A percentile compares a stretch with the other conserved stretches of the same genome.
These are phyloP conservation scores for Acanthornis magna DNA, from an alignment of 2,797 vertebrate genomes.

Conservation along the genomic window DNA sequence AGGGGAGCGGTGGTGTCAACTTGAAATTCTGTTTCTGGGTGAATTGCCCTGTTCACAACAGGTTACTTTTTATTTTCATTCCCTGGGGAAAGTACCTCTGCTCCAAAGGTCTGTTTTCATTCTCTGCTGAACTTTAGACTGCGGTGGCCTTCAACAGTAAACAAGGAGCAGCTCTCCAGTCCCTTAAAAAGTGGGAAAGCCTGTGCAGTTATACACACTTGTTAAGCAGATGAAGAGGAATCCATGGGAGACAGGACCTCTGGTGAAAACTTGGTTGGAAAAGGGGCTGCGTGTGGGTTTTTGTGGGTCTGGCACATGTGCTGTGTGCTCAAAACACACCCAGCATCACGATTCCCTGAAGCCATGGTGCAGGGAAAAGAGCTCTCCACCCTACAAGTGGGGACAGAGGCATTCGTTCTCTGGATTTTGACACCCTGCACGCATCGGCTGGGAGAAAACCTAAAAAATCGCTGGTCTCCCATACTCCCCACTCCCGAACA, in stretches of 20 bases:
- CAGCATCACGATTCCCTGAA: background rate
- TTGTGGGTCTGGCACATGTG: background rate
- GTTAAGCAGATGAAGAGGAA: background rate
- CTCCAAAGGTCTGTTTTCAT: slow-evolving; percentile 48
- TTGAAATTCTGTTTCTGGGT: background rate
- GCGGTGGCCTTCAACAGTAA: background rate
- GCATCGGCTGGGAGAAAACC: background rate
- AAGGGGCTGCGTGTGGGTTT: background rate
- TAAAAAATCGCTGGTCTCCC: fast-evolving
- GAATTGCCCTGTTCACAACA: background rate
- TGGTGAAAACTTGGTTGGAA: background rate
- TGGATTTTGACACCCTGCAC: fast-evolving
- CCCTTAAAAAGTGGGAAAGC: background rate
- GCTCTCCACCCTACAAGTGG: fast-evolving
- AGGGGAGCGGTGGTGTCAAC: fast-evolving
- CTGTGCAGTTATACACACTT: background rate
- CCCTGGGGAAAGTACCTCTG: background rate
- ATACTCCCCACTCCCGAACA: background rate
- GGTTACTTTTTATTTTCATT: background rate
- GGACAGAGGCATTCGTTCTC: fast-evolving
- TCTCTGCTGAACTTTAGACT: slow-evolving; percentile 43
- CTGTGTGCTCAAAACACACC: background rate
- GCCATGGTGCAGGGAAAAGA: background rate
- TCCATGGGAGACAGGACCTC: background rate
- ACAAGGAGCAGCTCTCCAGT: background rate